Evolutionary conservation across 2,797 vertebrate species (phyloP), one percentile per base, ranked within the genome.

Genomic region (Acanthopagrus latus): DNA sequence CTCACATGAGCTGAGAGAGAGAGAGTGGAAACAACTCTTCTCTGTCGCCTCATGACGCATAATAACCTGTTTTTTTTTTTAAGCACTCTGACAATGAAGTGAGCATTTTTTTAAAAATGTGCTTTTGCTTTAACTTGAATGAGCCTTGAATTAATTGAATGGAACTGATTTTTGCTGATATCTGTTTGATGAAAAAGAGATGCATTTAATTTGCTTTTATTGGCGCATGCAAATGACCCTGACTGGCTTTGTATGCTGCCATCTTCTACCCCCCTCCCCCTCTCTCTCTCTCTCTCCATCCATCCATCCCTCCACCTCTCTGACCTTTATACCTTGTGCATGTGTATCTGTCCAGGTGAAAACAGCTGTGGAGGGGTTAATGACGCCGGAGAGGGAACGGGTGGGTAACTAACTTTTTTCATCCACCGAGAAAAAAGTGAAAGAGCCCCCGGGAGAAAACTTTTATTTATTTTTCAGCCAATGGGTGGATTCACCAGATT

Each of bases 301-400:
- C 82, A 78, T 81, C 80, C 64, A 48, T 76, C 80, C 54, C 46
- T 83, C 71, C 67, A 80, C 84, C 85, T 90, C 78, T 95, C 91
- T 95, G 89, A 88, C 92, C 79, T 77, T 62, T 33, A 33, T 33
- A 7, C 93, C 90, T 79, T 95, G 91, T 96, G 95, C 94, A 96
- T 95, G 94, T 96, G 82, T 95, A 91, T 95, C 93, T 94, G 94
- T 94, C 95, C 96, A 96, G 96, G 96, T 96, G 96, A 96, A 94
- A 95, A 86, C 94, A 94, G 95, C 96, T 97, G 95, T 95, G 94
- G 84, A 88, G 89, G 91, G 96, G 93, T 92, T 89, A 79, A 92
- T 96, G 95, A 92, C 94, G 83, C 84, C 88, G 82, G 86, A 91
- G 89, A 94, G 95, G 95, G 96, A 96, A 87, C 88, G 89, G 93